A percentile compares a stretch with the other conserved stretches of the same genome.
Evolutionary conservation across 2,888 invertebrate species (phyloP).

Genomic region (Priocnemis perturbator): DNA sequence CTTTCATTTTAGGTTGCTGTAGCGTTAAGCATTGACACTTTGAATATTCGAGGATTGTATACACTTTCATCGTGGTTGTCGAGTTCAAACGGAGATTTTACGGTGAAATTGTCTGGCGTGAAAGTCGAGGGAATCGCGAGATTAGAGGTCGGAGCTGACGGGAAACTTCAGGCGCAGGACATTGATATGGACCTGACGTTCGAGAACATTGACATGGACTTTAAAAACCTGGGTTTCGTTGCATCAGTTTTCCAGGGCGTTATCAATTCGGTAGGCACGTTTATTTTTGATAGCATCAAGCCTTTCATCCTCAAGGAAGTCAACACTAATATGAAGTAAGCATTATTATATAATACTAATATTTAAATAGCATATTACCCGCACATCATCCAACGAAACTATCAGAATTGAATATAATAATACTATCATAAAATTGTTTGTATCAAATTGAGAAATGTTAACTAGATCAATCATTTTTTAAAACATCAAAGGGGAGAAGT

Average conservation of each 20-base stretch:
- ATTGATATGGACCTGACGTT: conserved; percentile 89
- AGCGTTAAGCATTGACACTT: conserved; percentile 82
- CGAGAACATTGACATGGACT: conserved; percentile 85
- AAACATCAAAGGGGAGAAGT: conserved; percentile 79
- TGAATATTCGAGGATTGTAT: conserved; percentile 86
- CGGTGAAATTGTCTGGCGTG: conserved; percentile 84
- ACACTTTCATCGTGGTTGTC: conserved; percentile 83
- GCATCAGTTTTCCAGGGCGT: conserved; percentile 84
- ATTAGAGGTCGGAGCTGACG: conserved; percentile 84
- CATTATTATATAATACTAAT: not conserved
- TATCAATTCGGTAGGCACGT: conserved; percentile 87
- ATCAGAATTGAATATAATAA: not conserved
- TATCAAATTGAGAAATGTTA: not conserved
- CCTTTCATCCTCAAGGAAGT: conserved; percentile 88
- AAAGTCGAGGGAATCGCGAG: conserved; percentile 82
- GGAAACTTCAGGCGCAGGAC: conserved; percentile 85
- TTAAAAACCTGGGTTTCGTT: conserved; percentile 88
- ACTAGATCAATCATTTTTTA: not conserved
- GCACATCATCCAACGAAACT: not conserved
- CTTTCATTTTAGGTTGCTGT: conserved; percentile 80
- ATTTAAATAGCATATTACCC: too few relatives aligned
- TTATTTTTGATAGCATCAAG: conserved; percentile 91
- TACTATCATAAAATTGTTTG: not conserved
- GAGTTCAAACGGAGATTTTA: conserved; percentile 86
- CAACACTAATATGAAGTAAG: conserved; percentile 80